Evolutionary conservation across 2,113 vertebrate species (phyloP).

Genomic region (Dermatemys mawii): DNA sequence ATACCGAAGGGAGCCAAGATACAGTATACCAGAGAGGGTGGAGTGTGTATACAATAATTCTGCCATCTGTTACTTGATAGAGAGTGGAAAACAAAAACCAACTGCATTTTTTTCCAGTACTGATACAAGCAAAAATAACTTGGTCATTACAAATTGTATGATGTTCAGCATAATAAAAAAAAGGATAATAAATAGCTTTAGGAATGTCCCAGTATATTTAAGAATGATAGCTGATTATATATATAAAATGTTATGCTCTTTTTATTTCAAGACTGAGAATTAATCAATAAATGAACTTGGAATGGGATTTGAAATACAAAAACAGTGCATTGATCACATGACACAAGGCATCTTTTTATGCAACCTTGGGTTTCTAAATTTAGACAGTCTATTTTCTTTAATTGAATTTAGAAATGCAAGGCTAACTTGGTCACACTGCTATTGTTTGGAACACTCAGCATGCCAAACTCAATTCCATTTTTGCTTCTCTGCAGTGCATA

Average conservation of each 20-base stretch:
- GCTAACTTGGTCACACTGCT: slow-evolving; percentile 44
- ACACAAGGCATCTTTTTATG: slow-evolving; percentile 49
- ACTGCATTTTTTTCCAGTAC: slow-evolving; percentile 47
- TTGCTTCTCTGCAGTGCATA: slow-evolving; percentile 40
- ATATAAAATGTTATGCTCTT: slow-evolving; percentile 64
- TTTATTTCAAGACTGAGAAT: slow-evolving; percentile 52
- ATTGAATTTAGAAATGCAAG: slow-evolving; percentile 40
- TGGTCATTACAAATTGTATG: slow-evolving; percentile 56
- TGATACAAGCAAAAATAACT: slow-evolving; percentile 69
- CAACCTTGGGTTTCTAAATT: slow-evolving; percentile 48
- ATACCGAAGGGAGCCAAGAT: slow-evolving; percentile 61
- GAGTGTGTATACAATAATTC: slow-evolving; percentile 56
- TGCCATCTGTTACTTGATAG: slow-evolving; percentile 30
- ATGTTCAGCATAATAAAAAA: slow-evolving; percentile 25
- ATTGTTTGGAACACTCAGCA: slow-evolving; percentile 45
- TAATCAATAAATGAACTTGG: slow-evolving; percentile 12
- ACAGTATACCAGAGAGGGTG: slow-evolving; percentile 45
- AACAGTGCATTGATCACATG: slow-evolving; percentile 43
- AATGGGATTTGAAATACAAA: slow-evolving; percentile 38
- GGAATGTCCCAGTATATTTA: slow-evolving; percentile 67
- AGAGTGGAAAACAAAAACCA: slow-evolving; percentile 29
- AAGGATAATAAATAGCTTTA: slow-evolving; percentile 40
- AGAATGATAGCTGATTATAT: slow-evolving; percentile 60
- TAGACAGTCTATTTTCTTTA: neutral
- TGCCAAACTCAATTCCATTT: slow-evolving; percentile 57